These are phyloP conservation scores for Leucopsar rothschildi DNA, from an alignment of 2,113 vertebrate genomes.

Conservation along the genomic window DNA sequence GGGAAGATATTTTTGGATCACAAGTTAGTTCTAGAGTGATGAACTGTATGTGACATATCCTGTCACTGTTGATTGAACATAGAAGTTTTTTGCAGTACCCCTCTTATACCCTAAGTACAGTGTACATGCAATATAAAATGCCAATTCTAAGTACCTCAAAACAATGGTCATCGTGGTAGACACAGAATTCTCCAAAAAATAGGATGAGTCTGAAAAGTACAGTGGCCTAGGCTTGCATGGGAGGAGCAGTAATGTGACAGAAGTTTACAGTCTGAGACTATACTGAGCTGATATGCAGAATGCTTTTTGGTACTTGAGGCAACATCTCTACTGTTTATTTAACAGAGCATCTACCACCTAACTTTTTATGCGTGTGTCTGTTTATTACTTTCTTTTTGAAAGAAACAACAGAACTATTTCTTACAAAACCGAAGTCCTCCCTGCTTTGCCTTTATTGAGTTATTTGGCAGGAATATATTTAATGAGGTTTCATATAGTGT, in stretches of 20 bases:
- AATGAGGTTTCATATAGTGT: neutral
- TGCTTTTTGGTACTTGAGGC: neutral
- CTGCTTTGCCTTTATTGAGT: neutral
- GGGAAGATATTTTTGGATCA: neutral
- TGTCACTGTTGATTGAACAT: neutral
- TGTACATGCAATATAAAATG: neutral
- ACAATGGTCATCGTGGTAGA: neutral
- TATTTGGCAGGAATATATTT: neutral
- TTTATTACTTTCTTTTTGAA: neutral
- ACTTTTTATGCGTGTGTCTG: neutral
- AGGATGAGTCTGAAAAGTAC: neutral
- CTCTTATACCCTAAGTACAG: neutral
- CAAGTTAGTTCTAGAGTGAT: neutral
- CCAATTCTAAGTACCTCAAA: neutral
- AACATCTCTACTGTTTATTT: neutral
- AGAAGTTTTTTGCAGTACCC: neutral
- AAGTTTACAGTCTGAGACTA: neutral
- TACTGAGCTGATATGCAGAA: neutral
- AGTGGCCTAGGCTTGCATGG: neutral
- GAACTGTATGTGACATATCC: neutral
- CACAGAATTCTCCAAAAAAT: neutral
- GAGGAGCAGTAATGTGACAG: neutral
- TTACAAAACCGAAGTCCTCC: neutral
- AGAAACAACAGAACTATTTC: neutral
- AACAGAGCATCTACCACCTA: neutral